phyloP scores from a whole-genome alignment of 37 sponge, comb jelly and placozoan species.

The Halichondria panicea region DNA sequence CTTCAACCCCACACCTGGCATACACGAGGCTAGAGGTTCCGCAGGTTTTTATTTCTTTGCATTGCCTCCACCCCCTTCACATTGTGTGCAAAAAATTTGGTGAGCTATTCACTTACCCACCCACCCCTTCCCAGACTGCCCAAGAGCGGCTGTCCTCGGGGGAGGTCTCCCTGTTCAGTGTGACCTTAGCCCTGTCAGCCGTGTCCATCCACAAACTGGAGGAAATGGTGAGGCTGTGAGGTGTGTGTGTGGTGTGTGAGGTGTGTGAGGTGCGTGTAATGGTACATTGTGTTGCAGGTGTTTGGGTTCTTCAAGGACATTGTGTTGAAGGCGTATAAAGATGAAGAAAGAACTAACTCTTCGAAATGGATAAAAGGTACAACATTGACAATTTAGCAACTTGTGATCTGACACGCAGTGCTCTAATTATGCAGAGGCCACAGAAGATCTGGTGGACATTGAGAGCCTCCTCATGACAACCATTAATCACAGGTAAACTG shows the following conservation, averaged over 20 bases:
- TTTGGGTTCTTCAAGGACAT: conserved; percentile 59
- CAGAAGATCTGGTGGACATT: conserved; percentile 22
- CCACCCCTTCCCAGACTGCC: conserved; percentile 4
- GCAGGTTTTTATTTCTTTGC: background rate
- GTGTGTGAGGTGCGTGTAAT: too few relatives aligned
- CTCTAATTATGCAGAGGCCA: conserved; percentile 22
- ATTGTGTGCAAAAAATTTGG: background rate
- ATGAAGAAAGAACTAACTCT: conserved; percentile 38
- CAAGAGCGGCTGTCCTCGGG: conserved; percentile 10
- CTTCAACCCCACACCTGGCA: background rate
- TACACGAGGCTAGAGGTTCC: too few relatives aligned
- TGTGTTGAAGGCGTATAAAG: conserved; percentile 51
- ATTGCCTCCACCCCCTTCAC: background rate
- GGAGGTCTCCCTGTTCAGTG: conserved; percentile 49
- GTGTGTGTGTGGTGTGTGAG: too few relatives aligned
- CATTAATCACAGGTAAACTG: conserved; percentile 56
- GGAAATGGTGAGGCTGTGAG: conserved; percentile 73
- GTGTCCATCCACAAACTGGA: conserved; percentile 57
- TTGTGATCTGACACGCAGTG: background rate
- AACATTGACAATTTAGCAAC: background rate
- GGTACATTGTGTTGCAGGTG: too few relatives aligned
- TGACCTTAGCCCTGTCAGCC: conserved; percentile 73
- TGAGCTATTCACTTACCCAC: too few relatives aligned
- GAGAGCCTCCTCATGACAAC: conserved; percentile 38
- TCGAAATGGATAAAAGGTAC: conserved; percentile 73